These are phyloP conservation scores for Nomada ruficornis DNA, from an alignment of 2,888 invertebrate genomes.

Conservation along the genomic window DNA sequence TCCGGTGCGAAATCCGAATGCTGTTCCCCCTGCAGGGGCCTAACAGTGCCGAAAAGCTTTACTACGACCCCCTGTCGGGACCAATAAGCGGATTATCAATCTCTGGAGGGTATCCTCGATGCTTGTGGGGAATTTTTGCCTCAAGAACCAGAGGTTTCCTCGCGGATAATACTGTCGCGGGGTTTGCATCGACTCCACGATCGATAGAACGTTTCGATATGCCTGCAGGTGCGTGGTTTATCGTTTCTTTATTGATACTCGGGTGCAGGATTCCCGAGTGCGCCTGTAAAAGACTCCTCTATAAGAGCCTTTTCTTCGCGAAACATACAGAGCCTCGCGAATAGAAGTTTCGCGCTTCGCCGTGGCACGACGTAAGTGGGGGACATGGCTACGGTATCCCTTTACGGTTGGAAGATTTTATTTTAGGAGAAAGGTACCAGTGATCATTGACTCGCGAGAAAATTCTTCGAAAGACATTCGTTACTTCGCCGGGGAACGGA, in stretches of 20 bases:
- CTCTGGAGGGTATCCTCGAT: slow-evolving; percentile 37
- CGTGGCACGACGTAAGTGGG: too few relatives aligned
- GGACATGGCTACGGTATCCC: neutral
- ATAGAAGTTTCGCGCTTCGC: neutral
- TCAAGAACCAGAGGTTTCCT: neutral
- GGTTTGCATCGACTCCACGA: neutral
- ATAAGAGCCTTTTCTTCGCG: neutral
- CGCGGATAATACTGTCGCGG: slow-evolving; percentile 4
- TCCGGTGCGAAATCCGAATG: slow-evolving; percentile 7
- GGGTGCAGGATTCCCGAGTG: neutral
- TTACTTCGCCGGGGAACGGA: too few relatives aligned
- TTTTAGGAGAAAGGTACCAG: neutral
- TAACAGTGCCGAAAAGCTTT: slow-evolving; percentile 5
- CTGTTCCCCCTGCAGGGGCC: slow-evolving; percentile 1
- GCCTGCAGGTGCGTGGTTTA: neutral
- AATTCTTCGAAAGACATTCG: too few relatives aligned
- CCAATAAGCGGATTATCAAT: slow-evolving; percentile 62
- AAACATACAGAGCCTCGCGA: neutral
- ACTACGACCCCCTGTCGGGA: neutral
- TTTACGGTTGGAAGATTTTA: neutral
- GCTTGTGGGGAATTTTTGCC: neutral
- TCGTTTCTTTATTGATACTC: slow-evolving; percentile 24
- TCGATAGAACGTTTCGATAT: slow-evolving; percentile 16
- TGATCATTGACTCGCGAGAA: too few relatives aligned
- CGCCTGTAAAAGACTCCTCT: slow-evolving; percentile 16